Base-by-base conservation (phyloP, 2,888 invertebrate species). In the Lathronympha strigana region DNA sequence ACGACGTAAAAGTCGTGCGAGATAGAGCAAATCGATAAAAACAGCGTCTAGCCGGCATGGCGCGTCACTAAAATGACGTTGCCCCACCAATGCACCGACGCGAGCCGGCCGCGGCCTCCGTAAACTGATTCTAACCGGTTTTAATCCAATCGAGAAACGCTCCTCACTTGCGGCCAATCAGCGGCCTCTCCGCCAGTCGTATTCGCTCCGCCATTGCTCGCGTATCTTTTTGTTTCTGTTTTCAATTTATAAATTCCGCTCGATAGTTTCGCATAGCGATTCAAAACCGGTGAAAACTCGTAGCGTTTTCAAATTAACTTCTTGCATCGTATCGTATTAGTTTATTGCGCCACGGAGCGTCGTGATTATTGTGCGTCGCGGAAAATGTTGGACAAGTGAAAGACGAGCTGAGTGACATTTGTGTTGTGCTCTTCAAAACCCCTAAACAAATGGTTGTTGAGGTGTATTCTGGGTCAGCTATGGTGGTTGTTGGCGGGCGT, bases 351-450 rank as follows among this genome's bases (percentile, higher is more conserved):
- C 15, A 43, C 31, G 40, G 21, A 50, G 23, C 57, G 50, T 66
- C 36, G 45, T 54, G 53, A 19, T 31, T 49, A 54, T 49, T 21
- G 66, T 33, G 60, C 54, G 50, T 11, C 70, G 58, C 68, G 77
- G 83, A 90, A 84, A 81, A 91, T 91, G 91, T 90, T 91, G 83
- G 91, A 91, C 84, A 91, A 91, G 88, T 88, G 81, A 88, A 80
- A 66, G 69, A 63, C 47, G 36, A n/a, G 21, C 33, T 9, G 51
- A 23, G 31, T 66, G 62, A 53, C 40, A 73, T 69, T 74, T 75
- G 76, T 71, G 70, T 69, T 70, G 68, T 75, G 62, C 67, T 61
- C 57, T 58, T 33, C 54, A 49, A 75, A 74, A 73, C 72, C 77
- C 73, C 73, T 70, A 81, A 77, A 84, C 87, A 86, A 89, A 91